Percentiles rank a stretch among this genome's conserved stretches.
These are phyloP conservation scores for Drosophila parabipectinata DNA, from an alignment of 1,140 invertebrate species.

Conservation along the genomic window DNA sequence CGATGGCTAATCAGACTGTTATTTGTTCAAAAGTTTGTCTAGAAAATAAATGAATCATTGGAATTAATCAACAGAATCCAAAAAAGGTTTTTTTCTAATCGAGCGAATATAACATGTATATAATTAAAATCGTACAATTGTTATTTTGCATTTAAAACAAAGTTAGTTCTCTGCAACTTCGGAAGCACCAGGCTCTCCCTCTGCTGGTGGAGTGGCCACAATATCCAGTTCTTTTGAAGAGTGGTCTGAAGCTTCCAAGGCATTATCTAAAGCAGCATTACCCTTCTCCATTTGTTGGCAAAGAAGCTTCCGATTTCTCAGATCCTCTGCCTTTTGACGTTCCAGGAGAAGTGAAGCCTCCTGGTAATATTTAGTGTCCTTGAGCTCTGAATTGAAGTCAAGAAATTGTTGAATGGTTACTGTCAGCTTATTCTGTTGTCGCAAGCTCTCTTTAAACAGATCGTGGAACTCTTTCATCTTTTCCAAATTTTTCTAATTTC, in stretches of 20 bases:
- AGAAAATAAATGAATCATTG: no score
- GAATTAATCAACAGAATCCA: no score
- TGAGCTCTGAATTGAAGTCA: neutral
- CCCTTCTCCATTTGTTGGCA: neutral
- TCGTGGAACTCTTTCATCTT: neutral
- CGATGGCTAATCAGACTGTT: neutral
- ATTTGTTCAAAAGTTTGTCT: no score
- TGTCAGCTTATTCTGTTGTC: neutral
- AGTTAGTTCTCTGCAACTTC: no score
- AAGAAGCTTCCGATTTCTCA: neutral
- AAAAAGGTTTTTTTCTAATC: no score
- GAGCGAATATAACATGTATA: no score
- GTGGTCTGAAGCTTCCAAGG: no score
- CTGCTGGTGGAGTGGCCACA: neutral
- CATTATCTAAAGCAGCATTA: neutral
- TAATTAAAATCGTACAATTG: no score
- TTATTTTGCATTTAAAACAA: no score
- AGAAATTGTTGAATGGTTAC: neutral
- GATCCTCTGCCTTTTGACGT: neutral
- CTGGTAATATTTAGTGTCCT: neutral
- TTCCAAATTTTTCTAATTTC: neutral
- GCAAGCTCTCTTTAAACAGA: neutral
- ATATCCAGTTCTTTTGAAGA: neutral
- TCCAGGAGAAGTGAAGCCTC: neutral
- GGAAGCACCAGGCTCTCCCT: no score